phyloP scores from a whole-genome alignment of 2,888 invertebrate genomes.

The Phlogophora meticulosa region DNA sequence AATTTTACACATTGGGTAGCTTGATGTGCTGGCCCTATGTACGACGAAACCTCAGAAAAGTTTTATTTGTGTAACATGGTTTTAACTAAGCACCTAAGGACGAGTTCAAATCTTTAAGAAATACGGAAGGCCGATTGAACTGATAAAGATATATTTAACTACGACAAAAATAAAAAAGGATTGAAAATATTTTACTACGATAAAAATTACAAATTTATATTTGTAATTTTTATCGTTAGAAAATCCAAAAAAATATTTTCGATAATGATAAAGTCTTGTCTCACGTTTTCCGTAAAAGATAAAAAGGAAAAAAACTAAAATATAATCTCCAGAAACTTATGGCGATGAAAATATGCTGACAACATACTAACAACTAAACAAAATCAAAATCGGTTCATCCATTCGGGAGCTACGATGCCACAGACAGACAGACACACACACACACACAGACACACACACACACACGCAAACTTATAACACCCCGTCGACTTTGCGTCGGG shows the following conservation, averaged over 20 bases:
- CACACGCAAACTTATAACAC: too few relatives aligned
- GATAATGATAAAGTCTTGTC: neutral
- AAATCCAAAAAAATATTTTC: neutral
- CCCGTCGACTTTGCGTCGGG: too few relatives aligned
- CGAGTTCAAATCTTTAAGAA: neutral
- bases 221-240: neutral
- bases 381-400: too few relatives aligned
- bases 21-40: too few relatives aligned
- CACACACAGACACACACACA: too few relatives aligned
- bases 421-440: too few relatives aligned
- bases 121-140: neutral
- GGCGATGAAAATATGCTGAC: constrained; percentile 2
- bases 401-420: too few relatives aligned
- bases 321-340: neutral
- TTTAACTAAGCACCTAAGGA: too few relatives aligned
- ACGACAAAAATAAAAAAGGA: constrained; percentile 1
- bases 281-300: constrained; percentile 23
- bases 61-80: too few relatives aligned
- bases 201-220: constrained; percentile 1
- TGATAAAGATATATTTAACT: neutral
- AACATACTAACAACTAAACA: too few relatives aligned
- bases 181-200: neutral
- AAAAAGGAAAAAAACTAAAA: constrained; percentile 10
- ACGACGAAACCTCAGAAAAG: too few relatives aligned
- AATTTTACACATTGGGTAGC: too few relatives aligned